Percentiles rank a stretch among this genome's conserved stretches.
These are phyloP conservation scores for Abrostola tripartita DNA, from an alignment of 2,888 invertebrate species.

Conservation along the genomic window DNA sequence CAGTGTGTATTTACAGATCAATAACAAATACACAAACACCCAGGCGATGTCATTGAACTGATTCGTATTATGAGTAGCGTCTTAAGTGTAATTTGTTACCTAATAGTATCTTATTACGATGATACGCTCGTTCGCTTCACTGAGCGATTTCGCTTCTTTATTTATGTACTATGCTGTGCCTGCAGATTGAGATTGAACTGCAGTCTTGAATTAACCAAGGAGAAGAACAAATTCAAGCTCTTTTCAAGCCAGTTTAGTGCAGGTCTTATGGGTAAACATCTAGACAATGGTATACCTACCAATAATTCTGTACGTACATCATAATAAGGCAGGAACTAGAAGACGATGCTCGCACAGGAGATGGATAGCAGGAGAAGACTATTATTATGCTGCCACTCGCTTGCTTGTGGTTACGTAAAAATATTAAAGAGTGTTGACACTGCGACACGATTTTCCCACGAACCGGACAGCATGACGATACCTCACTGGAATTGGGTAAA, in stretches of 20 bases:
- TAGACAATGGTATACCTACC: no score
- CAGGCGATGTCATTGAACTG: constrained; percentile 29
- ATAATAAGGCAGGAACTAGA: no score
- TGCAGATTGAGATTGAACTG: neutral
- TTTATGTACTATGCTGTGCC: neutral
- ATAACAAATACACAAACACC: constrained; percentile 1
- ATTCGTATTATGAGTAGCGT: neutral
- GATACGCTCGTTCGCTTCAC: constrained; percentile 1
- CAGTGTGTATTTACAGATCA: neutral
- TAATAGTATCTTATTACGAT: constrained; percentile 13
- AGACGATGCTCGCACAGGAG: no score
- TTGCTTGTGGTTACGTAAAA: no score
- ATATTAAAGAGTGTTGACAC: neutral
- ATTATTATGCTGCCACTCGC: no score
- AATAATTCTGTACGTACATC: no score
- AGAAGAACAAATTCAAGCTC: no score
- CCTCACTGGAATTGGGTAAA: constrained; percentile 21
- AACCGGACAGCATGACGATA: neutral
- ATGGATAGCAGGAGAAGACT: no score
- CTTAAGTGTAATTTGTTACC: constrained; percentile 15
- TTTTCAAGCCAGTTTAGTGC: no score
- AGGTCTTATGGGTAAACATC: no score
- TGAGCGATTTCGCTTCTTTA: constrained; percentile 8
- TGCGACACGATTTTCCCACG: neutral
- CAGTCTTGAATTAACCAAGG: no score